Evolutionary conservation across 2,113 vertebrate genomes (phyloP), one percentile per base, ranked within the genome.

Genomic region (Oncorhynchus gorbuscha): DNA sequence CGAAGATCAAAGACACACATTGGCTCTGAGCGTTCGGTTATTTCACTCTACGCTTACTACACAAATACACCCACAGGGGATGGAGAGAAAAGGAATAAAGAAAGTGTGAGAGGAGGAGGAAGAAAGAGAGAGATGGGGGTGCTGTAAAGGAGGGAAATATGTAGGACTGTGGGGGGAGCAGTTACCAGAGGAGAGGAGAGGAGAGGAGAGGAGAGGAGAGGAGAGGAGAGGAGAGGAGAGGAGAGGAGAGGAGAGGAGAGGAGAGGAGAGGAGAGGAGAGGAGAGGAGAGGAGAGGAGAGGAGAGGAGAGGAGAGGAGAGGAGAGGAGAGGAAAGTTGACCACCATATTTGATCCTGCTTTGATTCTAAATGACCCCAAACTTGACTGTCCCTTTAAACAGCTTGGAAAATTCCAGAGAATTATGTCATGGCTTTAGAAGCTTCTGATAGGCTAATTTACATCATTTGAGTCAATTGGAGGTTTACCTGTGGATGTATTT

Each of bases 1-100:
- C 76, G 79, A 87, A 81, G 86, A 89, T 89, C 84, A 87, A 74
- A 87, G 80, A 83, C 83, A 74, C 81, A 86, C 88, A 87, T 85
- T 87, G 84, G 87, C 85, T 86, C 83, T 30, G 77, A 76, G 77
- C 71, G 73, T 84, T 86, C 76, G 82, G 79, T 88, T 79, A 85
- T 87, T 89, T 89, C 83, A 83, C 86, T 83, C 81, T 59, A 85
- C 79, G 67, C 77, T 86, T 86, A 88, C 82, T 71, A 82, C 79
- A 69, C 73, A 85, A 80, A 79, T 75, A 58, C 77, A 74, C 75
- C 81, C 84, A 75, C 51, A 64, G 77, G 12, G 83, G 16, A 76
- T 26, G n/a, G 67, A 48, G 49, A 45, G 28, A 11, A 11, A 58
- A 58, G 28, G 11, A 28, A n/a, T 3, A 32, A 18, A 32, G 65